Conservation (phyloP, 2,888 invertebrate genomes). For the Dusona sp. region DNA sequence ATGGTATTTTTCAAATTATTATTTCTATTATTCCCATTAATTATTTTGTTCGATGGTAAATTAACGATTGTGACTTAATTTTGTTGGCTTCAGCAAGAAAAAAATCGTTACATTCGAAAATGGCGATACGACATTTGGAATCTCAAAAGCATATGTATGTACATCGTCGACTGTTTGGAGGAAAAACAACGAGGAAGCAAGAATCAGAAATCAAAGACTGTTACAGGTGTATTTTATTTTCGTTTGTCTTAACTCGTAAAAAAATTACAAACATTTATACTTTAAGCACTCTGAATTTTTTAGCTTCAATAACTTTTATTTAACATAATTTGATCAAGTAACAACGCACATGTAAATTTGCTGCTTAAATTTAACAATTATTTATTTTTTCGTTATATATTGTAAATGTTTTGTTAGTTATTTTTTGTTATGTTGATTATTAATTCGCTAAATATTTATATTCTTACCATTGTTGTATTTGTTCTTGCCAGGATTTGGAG, state of each 20-base stretch:
- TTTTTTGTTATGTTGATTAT: slow-evolving; percentile 15
- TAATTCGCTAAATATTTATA: neutral
- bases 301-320: neutral
- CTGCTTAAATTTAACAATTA: neutral
- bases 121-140: slow-evolving; percentile 5
- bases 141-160: slow-evolving; percentile 34
- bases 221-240: slow-evolving; percentile 76
- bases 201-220: slow-evolving; percentile 77
- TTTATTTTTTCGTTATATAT: slow-evolving; percentile 1
- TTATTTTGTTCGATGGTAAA: slow-evolving; percentile 1
- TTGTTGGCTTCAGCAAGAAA: slow-evolving; percentile 69
- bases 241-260: neutral
- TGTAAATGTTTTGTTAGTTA: neutral
- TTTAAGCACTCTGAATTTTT: neutral
- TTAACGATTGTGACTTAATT: slow-evolving; percentile 6
- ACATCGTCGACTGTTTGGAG: slow-evolving; percentile 23
- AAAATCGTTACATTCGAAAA: slow-evolving; percentile 63
- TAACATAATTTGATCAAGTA: neutral
- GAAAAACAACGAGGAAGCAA: slow-evolving; percentile 73
- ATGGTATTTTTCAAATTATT: slow-evolving; percentile 11
- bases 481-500: slow-evolving; percentile 77
- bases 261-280: neutral
- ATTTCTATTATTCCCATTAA: neutral
- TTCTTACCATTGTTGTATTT: slow-evolving; percentile 6
- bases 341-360: neutral